Base-by-base conservation (phyloP, 2,888 invertebrate genomes). In the Oscheius sp. region DNA sequence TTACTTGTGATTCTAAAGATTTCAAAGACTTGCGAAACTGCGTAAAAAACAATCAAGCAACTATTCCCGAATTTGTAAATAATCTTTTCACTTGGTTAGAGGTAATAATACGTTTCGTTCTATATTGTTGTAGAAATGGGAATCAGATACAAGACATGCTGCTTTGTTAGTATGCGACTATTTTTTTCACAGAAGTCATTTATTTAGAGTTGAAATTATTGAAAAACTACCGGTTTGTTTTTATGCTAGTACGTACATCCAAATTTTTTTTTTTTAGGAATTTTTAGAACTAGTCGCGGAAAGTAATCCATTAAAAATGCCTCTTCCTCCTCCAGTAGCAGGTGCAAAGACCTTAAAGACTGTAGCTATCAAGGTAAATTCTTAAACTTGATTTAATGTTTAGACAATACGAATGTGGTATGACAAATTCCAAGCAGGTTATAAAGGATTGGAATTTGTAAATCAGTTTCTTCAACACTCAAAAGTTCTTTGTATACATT, bases 181-280 rank as follows among this genome's bases (percentile, higher is more conserved):
- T 49, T 84, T 82, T 68, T 84, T 84, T 62, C 69, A 72, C 22
- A 56, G 75, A 22, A 77, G 75, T 1, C 67, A 70, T 17, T 57
- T 50, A 14, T 84, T 84, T 47, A 74, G 83, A 12, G 6, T 67
- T 1, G 62, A 67, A 6, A 50, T 82, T 30, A 57, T 82, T 12
- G 72, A 80, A 32, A 68, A 70, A 28, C 56, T 82, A 14, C 67
- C 73, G 56, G 82, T 82, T 28, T 14, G 9, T 62, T 5, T 41
- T 6, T 9, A 9, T 12, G 14, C 17, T 44, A 9, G 12, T 44
- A 24, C 2, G 5, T 8, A 1, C 26, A 8, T 2, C n/a, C 45
- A n/a, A n/a, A n/a, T n/a, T n/a, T n/a, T n/a, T n/a, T n/a, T n/a
- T 30, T 51, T 77, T 62, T 51, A 81, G 82, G 79, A 82, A 32